Evolutionary conservation across 64 coral and sea anemone genomes (phyloP).

Genomic region (Platygyra sinensis): DNA sequence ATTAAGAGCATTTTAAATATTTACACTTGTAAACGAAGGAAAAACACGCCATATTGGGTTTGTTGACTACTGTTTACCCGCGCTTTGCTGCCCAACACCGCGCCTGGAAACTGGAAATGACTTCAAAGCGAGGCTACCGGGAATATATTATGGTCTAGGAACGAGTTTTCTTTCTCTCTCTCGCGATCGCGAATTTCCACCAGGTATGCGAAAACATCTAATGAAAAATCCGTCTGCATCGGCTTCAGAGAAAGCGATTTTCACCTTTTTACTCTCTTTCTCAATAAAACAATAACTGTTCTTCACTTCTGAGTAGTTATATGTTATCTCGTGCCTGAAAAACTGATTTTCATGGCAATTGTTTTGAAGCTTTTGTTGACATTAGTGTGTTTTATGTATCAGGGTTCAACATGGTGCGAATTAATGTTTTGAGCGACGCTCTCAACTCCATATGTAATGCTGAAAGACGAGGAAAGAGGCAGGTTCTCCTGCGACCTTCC

Average conservation of each 20-base stretch:
- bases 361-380: slow-evolving; percentile 46
- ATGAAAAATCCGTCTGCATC: slow-evolving; percentile 72
- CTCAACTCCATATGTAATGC: slow-evolving; percentile 97
- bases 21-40: neutral
- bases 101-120: slow-evolving; percentile 15
- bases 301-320: neutral
- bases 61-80: slow-evolving; percentile 13
- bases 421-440: slow-evolving; percentile 98
- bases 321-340: neutral
- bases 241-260: neutral
- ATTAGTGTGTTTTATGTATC: neutral
- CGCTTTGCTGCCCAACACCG: slow-evolving; percentile 22
- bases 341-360: neutral
- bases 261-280: neutral
- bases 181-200: slow-evolving; percentile 81
- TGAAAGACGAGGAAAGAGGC: slow-evolving; percentile 97
- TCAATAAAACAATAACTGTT: slow-evolving; percentile 16
- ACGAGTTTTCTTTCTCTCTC: slow-evolving; percentile 48
- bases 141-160: slow-evolving; percentile 83
- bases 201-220: slow-evolving; percentile 65
- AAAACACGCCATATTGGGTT: neutral
- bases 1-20: neutral
- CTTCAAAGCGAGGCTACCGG: slow-evolving; percentile 44
- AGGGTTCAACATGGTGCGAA: slow-evolving; percentile 88
- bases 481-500: slow-evolving; percentile 88